Base-by-base conservation (phyloP, 2,888 invertebrate species). In the Trilocha varians region DNA sequence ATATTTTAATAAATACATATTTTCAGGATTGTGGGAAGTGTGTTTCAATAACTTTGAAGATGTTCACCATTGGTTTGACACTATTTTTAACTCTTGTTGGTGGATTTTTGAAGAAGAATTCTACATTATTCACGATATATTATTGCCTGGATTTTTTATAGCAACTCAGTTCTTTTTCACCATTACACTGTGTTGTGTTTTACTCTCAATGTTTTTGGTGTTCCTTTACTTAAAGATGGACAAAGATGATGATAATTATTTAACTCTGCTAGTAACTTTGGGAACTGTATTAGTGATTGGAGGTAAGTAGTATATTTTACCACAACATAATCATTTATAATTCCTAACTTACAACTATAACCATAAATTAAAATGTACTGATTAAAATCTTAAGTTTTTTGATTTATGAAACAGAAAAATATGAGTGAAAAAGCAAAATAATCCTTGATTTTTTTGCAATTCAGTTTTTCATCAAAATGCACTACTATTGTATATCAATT, bases 21-120 rank as follows among this genome's bases (percentile, higher is more conserved):
- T 65, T 88, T 13, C 72, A 91, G 98, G 98, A 18, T 85, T 98
- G 32, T 98, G 98, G 98, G 93, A 96, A 75, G 96, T 96, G 3
- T 98, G 98, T 70, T 96, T 98, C 60, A 89, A 91, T 57, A 89
- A 93, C 36, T 97, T 96, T 68, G 91, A 93, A 75, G 97, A 98
- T 69, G 90, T 93, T 3, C 92, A 93, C 54, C 91, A 93, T 52
- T 89, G 91, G 72, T 98, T 97, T 77, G 96, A 97, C 62, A 91
- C 90, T 4, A 87, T 87, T 40, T 96, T 96, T 60, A 88, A 87
- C 13, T 96, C 95, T 0, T 98, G 98, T 66, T 96, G 96, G 94
- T 98, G 98, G 97, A 94, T 98, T 46, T 97, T 97, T 65, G 96
- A 98, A 77, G 97, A 97, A 72, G 98, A 98, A 78, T 97, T 96